Conservation (phyloP, 2,113 vertebrate species). For the Ploceus nigricollis region DNA sequence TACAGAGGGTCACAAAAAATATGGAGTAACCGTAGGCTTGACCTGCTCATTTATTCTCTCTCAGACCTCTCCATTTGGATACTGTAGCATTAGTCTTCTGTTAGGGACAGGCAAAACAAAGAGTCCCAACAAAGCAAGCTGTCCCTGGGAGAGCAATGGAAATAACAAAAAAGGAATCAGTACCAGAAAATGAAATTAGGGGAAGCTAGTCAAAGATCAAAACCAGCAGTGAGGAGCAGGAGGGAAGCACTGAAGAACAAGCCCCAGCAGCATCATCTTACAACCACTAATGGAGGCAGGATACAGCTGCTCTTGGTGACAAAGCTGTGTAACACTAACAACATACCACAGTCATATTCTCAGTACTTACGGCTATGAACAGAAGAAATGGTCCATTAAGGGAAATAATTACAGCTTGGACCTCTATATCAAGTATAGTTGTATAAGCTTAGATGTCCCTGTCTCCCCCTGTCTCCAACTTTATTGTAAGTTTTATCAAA, state of each 20-base stretch:
- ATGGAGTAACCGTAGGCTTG: accelerated
- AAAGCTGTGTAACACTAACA: not conserved
- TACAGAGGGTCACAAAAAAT: not conserved
- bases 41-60: not conserved
- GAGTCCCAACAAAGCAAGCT: not conserved
- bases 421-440: not conserved
- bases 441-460: not conserved
- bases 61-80: not conserved
- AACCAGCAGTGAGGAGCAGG: not conserved
- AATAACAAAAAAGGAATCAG: not conserved
- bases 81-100: not conserved
- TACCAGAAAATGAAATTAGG: not conserved
- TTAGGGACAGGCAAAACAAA: not conserved
- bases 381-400: not conserved
- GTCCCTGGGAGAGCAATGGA: not conserved
- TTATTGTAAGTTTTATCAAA: not conserved
- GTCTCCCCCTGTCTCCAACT: not conserved
- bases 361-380: not conserved
- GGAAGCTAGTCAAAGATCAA: not conserved
- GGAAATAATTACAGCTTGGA: not conserved
- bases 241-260: not conserved
- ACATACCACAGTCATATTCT: not conserved
- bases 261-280: not conserved
- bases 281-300: not conserved
- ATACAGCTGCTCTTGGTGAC: not conserved